Evolutionary conservation across 2,888 invertebrate genomes (phyloP), one percentile per base, ranked within the genome.

Genomic region (Thecocarcelia acutangulata): DNA sequence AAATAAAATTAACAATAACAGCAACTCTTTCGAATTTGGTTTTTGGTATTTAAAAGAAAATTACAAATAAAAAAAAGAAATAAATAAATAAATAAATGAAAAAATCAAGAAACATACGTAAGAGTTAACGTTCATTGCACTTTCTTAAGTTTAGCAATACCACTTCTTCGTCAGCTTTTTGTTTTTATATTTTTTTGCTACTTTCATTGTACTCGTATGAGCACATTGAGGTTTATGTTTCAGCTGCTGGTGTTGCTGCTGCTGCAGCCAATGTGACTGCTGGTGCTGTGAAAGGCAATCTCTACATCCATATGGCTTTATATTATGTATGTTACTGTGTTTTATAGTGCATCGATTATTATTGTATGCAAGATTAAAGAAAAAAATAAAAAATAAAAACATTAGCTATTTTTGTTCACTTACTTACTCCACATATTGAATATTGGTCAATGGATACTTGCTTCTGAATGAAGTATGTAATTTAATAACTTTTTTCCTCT

Each of bases 111-210:
- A 52, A 44, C 64, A 72, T 78, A 82, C 82, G 78, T 82, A 82
- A 82, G 82, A 82, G 69, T 48, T 68, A 69, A 74, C 82, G 80
- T 83, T 79, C 83, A 80, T 83, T 83, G 83, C 80, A 83, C 76
- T 80, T 83, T 83, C 80, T 72, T 76, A 80, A 63, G 40, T 75
- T 76, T 83, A 72, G 70, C 77, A 63, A 77, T 19, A 48, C 59
- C 40, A 69, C 50, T 54, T 68, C 42, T 61, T 56, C 68, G 42
- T 40, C 54, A 56, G 42, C 13, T 37, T 50, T 66, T 76, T 54
- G 2, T 63, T 33, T 8, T 19, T 56, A 8, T 13, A 56, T 50
- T 17, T 21, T 42, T 42, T 44, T 28, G 15, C 42, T 19, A 54
- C 54, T 13, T n/a, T 15, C 28, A 44, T 46, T 44, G 13, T n/a